These are phyloP conservation scores for Ophion slaviceki DNA, from an alignment of 2,888 invertebrate genomes.

Conservation along the genomic window DNA sequence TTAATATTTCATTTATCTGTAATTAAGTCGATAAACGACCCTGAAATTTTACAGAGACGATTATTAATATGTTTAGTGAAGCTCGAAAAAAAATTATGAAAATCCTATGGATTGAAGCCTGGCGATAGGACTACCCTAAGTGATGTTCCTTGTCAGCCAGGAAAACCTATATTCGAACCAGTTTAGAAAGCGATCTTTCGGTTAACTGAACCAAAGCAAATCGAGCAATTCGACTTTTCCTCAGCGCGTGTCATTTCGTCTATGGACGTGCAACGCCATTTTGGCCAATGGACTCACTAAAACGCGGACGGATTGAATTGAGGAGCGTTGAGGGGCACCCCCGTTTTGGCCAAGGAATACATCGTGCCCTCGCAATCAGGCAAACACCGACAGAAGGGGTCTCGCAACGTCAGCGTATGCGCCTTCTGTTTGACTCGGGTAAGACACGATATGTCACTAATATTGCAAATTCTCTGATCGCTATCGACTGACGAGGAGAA, in stretches of 20 bases:
- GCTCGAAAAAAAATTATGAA: too few species aligned
- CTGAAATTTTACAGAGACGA: too few species aligned
- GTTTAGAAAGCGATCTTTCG: background rate
- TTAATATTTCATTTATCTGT: too few species aligned
- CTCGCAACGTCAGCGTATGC: conserved; percentile 66
- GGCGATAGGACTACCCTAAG: too few species aligned
- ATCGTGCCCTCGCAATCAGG: conserved; percentile 72
- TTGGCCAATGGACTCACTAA: conserved; percentile 68
- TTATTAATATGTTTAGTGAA: too few species aligned
- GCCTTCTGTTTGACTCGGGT: conserved; percentile 66
- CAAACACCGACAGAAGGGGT: conserved; percentile 69
- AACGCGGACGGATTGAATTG: conserved; percentile 69
- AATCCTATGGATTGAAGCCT: too few species aligned
- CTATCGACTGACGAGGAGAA: conserved; percentile 72
- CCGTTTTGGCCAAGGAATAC: conserved; percentile 66
- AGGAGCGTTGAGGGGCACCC: conserved; percentile 68
- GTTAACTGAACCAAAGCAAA: too few species aligned
- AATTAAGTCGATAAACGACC: too few species aligned
- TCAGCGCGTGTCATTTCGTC: too few species aligned
- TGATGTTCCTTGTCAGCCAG: too few species aligned
- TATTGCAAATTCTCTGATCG: conserved; percentile 74
- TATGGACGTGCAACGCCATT: too few species aligned
- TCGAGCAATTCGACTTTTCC: background rate
- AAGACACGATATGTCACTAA: conserved; percentile 78
- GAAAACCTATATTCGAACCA: too few species aligned